Percentiles rank a stretch among this genome's conserved stretches.
Evolutionary conservation across 2,888 invertebrate genomes (phyloP).

Genomic region (Drosophila conformis): DNA sequence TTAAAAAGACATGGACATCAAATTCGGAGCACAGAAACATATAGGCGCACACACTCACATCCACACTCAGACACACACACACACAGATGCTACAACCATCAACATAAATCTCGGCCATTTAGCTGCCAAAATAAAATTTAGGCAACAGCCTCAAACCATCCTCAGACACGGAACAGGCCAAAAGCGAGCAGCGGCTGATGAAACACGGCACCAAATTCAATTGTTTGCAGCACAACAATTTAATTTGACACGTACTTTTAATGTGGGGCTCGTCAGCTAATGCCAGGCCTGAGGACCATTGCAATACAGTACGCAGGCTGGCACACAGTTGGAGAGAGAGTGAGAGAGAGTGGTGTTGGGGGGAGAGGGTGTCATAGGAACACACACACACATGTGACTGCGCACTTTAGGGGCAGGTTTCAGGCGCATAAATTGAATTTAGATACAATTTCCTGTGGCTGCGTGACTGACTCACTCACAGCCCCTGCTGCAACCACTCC

Average conservation of each 20-base stretch:
- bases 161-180: slow-evolving; percentile 10
- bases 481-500: slow-evolving; percentile 6
- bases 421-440: slow-evolving; percentile 73
- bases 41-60: slow-evolving; percentile 6
- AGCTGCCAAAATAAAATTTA: slow-evolving; percentile 59
- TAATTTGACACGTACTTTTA: slow-evolving; percentile 79
- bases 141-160: slow-evolving; percentile 41
- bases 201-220: slow-evolving; percentile 73
- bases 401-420: slow-evolving; percentile 45
- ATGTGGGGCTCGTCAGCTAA: slow-evolving; percentile 68
- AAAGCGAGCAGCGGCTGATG: slow-evolving; percentile 51
- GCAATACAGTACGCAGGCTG: slow-evolving; percentile 22
- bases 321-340: slow-evolving; percentile 3
- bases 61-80: slow-evolving; percentile 11
- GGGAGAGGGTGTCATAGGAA: background rate
- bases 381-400: slow-evolving; percentile 36
- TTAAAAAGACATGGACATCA: slow-evolving; percentile 23
- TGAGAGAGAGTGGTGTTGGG: background rate
- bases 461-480: slow-evolving; percentile 65
- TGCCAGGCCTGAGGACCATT: slow-evolving; percentile 44
- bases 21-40: slow-evolving; percentile 11
- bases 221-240: slow-evolving; percentile 76
- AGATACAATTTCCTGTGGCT: slow-evolving; percentile 79
- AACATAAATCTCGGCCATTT: slow-evolving; percentile 71
- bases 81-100: slow-evolving; percentile 37